Base-by-base conservation (phyloP, 1,140 invertebrate genomes). In the Radopholus similis region DNA sequence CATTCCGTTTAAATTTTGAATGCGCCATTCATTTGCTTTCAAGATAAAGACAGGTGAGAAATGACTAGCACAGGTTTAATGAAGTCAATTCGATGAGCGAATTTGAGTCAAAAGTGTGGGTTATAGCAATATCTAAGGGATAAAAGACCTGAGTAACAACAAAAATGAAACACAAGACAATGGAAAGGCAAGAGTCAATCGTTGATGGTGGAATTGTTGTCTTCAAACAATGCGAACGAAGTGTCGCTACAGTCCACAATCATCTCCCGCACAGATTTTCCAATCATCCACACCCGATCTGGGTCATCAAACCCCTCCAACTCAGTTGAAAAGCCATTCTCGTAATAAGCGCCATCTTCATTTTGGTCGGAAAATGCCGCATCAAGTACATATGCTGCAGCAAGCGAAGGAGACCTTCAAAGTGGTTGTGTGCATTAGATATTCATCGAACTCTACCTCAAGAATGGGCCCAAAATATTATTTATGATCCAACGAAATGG, bases 401-500 rank as follows among this genome's bases (percentile, higher is more conserved):
- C 66, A 5, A 44, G 34, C 26, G 40, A 9, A 3, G 38, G 30
- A 11, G 49, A 53, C 51, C 66, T 67, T 8, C 30, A 2, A 35
- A 1, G n/a, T 8, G 34, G 23, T 26, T 34, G 2, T 44, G 15
- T 8, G 4, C 4, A 9, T 15, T 4, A 34, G 26, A 21, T 2
- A 44, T 21, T n/a, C 15, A 58, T 4, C 1, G 2, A 42, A 42
- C 18, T 11, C 2, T 42, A 69, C 67, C 67, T 70, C 40, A 69
- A 26, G 15, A 69, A 30, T 23, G 44, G 34, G 26, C 21, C 18
- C 49, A 69, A 54, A 6, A 70, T 37, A 1, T 28, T 4, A 23
- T 68, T 69, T 28, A 69, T 40, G 2, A 69, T 5, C 18, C 11
- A 26, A 9, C 65, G 64, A 54, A 69, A 47, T 21, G 67, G 67